These are phyloP conservation scores for Minunthozetes semirufus DNA, from an alignment of 2,888 invertebrate genomes.

Conservation along the genomic window DNA sequence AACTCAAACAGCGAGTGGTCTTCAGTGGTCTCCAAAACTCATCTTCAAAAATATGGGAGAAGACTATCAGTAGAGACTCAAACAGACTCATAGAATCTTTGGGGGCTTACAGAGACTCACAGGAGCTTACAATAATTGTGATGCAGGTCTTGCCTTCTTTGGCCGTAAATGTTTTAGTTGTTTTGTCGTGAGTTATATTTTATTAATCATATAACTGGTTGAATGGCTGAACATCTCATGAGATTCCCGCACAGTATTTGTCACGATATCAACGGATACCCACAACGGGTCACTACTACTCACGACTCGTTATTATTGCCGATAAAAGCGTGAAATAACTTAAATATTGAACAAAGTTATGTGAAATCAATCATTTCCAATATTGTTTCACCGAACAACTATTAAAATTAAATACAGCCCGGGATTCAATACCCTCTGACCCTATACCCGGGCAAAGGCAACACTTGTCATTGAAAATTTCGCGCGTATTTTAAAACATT, in stretches of 20 bases:
- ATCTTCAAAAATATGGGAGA: too few species aligned
- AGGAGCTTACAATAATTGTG: background rate
- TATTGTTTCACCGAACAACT: background rate
- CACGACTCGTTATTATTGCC: background rate
- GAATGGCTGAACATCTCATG: background rate
- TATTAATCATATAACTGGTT: background rate
- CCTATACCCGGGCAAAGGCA: background rate
- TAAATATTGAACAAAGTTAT: background rate
- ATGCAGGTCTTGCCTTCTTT: too few species aligned
- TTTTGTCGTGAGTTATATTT: slow-evolving; percentile 10
- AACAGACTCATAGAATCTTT: too few species aligned
- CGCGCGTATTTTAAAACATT: too few species aligned
- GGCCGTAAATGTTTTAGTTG: too few species aligned
- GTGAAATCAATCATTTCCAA: background rate
- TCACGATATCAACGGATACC: slow-evolving; percentile 18
- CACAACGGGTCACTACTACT: background rate
- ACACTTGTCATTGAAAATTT: too few species aligned
- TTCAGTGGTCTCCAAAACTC: background rate
- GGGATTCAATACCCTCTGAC: background rate
- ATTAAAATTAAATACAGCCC: background rate
- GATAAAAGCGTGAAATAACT: background rate
- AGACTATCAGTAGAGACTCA: too few species aligned
- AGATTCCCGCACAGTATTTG: background rate
- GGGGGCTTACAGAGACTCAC: background rate
- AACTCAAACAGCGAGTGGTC: slow-evolving; percentile 14